Percentiles rank a stretch among this genome's conserved stretches.
These are phyloP conservation scores for Bubalus kerabau DNA, from an alignment of 2,113 vertebrate species.

Conservation along the genomic window DNA sequence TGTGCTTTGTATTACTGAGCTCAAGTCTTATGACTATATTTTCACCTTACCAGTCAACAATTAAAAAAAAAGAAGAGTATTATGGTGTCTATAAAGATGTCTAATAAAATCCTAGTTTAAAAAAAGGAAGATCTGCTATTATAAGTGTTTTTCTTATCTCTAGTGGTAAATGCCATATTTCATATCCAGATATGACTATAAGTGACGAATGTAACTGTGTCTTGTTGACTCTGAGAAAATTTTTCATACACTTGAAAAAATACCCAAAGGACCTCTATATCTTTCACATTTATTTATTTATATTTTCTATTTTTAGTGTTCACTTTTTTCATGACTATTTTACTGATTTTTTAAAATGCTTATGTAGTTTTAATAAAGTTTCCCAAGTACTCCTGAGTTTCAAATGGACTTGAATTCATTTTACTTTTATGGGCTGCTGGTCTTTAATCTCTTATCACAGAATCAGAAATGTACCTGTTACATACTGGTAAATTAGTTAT, in stretches of 20 bases:
- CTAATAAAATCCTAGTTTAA: not conserved
- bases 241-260: conserved; percentile 38
- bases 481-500: conserved; percentile 83
- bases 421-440: conserved; percentile 80
- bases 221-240: not conserved
- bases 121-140: not conserved
- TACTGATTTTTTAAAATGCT: conserved; percentile 41
- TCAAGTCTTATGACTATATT: not conserved
- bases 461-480: conserved; percentile 83
- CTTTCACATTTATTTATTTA: conserved; percentile 32
- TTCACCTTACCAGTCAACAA: not conserved
- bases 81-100: not conserved
- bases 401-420: conserved; percentile 74
- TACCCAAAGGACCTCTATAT: not conserved
- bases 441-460: conserved; percentile 80
- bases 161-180: not conserved
- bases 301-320: not conserved
- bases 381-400: conserved; percentile 64
- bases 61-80: not conserved
- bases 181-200: not conserved
- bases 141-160: not conserved
- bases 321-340: conserved; percentile 57
- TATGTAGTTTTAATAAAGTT: conserved; percentile 68
- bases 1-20: not conserved
- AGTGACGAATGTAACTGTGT: not conserved